phyloP scores from a whole-genome alignment of 2,888 invertebrate species.

The Drepanosiphum platanoidis region DNA sequence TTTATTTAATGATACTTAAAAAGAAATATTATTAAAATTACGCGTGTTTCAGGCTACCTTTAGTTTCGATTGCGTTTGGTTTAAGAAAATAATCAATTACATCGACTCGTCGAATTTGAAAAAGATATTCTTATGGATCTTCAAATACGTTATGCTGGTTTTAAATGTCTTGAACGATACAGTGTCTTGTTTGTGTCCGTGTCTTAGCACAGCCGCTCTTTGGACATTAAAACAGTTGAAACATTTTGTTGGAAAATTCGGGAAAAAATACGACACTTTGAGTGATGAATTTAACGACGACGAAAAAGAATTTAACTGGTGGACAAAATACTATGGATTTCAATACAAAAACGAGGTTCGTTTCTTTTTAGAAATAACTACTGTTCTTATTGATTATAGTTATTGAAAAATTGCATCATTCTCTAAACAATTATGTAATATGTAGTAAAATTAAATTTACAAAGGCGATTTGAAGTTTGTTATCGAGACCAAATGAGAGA shows the following conservation, averaged over 20 bases:
- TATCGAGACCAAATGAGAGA: too few species aligned
- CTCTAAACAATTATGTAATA: neutral
- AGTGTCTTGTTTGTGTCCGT: conserved; percentile 7
- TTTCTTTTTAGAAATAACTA: too few species aligned
- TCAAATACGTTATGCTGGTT: neutral
- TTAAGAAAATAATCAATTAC: neutral
- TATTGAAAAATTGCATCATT: too few species aligned
- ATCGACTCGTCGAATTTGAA: neutral
- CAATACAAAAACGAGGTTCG: conserved; percentile 41
- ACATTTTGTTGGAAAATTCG: conserved; percentile 2
- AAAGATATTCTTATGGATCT: neutral
- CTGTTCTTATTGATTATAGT: too few species aligned
- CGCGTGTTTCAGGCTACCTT: neutral
- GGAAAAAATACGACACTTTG: neutral
- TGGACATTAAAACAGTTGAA: neutral
- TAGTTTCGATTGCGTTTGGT: neutral
- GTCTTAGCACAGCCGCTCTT: neutral
- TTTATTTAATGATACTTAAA: too few species aligned
- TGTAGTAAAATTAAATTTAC: too few species aligned
- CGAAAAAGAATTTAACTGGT: conserved; percentile 51
- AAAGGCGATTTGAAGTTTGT: too few species aligned
- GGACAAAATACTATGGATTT: conserved; percentile 52
- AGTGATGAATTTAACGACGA: conserved; percentile 15
- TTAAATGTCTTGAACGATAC: neutral
- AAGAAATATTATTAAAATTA: neutral